Conservation (phyloP, 2,113 vertebrate genomes). For the Dipodomys spectabilis region DNA sequence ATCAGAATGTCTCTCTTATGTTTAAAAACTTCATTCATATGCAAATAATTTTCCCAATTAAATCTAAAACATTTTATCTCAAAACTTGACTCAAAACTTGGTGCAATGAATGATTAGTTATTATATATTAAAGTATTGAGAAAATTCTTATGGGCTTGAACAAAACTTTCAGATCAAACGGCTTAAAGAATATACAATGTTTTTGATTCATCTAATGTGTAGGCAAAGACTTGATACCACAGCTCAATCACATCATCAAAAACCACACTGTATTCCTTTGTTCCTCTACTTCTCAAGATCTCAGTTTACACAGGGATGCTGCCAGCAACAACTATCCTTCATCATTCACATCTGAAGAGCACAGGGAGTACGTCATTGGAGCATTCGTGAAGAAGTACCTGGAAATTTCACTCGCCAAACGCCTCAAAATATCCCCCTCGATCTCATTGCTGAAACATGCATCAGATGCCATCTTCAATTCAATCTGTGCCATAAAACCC, state of each 20-base stretch:
- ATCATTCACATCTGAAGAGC: background rate
- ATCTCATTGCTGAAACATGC: background rate
- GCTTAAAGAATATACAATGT: background rate
- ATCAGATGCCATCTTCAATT: background rate
- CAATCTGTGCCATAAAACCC: background rate
- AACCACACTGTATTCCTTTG: background rate
- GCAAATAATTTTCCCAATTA: slow-evolving; percentile 29
- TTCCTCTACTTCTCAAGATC: background rate
- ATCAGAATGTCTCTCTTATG: background rate
- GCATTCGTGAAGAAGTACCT: background rate
- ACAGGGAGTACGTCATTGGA: background rate
- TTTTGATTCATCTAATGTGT: background rate
- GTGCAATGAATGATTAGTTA: background rate
- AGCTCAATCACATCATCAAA: background rate
- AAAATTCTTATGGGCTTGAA: background rate
- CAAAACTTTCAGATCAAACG: background rate
- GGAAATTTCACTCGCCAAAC: background rate
- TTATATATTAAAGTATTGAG: background rate
- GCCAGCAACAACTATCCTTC: background rate
- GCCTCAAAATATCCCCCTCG: background rate
- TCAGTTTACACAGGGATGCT: background rate
- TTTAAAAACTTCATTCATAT: background rate
- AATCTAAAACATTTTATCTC: slow-evolving; percentile 19
- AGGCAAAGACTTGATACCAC: background rate
- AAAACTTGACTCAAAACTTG: slow-evolving; percentile 42